Base-by-base conservation (phyloP, 2,797 vertebrate species). In the Erethizon dorsatum region DNA sequence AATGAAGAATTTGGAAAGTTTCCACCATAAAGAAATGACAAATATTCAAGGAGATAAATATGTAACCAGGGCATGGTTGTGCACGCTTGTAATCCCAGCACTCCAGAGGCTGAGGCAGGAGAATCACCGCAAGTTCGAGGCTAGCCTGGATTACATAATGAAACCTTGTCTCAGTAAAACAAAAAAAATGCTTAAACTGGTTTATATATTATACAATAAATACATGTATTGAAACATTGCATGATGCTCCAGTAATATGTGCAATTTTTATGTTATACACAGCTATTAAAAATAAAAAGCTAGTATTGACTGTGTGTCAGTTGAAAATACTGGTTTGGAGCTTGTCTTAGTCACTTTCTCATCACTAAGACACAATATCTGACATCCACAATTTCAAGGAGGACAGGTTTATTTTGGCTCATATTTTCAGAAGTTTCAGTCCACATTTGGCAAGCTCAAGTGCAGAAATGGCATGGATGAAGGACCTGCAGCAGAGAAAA, bases 321-420 rank as follows among this genome's bases (percentile, higher is more conserved):
- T 12, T 90, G 37, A 91, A 96, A 93, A 54, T 90, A 95, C 12
- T 95, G 52, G 45, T 85, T 94, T 88, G 24, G 33, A 87, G 22
- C 41, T n/a, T 69, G 33, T n/a, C 33, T 69, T 69, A 65, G 63
- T 65, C 28, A 69, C 14, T 75, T 45, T 47, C 71, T 75, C 22
- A 45, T 75, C 71, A 75, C 71, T n/a, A 69, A 69, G 65, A 69
- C 17, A 69, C 63, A 67, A 33, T 37, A 37, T 37, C 65, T 69
- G 65, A n/a, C 15, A 69, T 69, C 15, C 65, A n/a, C 6, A 69
- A n/a, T 33, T 37, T 69, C 33, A 69, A 67, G 33, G 33, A 69
- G 65, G 65, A 69, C 33, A 18, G 65, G 15, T 69, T 69, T n/a
- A 69, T 33, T 69, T 69, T 18, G 33, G 15, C 33, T 69, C 33